Conservation (phyloP, 2,113 vertebrate genomes). For the Peromyscus californicus region DNA sequence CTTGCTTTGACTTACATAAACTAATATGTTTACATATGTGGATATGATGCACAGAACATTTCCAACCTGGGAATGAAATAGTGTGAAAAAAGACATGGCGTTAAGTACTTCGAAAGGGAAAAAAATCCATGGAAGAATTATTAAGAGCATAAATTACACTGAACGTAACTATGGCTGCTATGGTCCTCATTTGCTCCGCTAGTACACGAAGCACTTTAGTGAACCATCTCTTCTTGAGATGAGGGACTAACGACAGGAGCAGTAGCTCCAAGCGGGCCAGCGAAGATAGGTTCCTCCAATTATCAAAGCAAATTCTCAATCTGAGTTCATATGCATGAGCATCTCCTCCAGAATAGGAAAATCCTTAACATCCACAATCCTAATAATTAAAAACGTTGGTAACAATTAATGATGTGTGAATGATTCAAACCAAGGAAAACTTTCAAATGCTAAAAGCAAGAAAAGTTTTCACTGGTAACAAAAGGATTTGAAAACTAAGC, state of each 20-base stretch:
- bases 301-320: constrained; percentile 28
- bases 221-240: background rate
- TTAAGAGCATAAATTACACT: constrained; percentile 58
- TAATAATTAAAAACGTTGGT: background rate
- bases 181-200: background rate
- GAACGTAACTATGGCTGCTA: background rate
- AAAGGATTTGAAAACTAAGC: constrained; percentile 3
- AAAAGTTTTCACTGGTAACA: constrained; percentile 1
- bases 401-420: background rate
- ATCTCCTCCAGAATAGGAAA: constrained; percentile 47
- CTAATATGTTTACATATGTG: background rate
- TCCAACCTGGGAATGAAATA: constrained; percentile 33
- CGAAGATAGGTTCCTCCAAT: constrained; percentile 50
- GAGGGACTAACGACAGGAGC: constrained; percentile 5
- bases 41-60: constrained; percentile 26
- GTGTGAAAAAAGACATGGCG: constrained; percentile 17
- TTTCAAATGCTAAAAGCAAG: background rate
- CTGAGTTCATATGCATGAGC: constrained; percentile 13
- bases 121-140: constrained; percentile 52
- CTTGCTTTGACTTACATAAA: constrained; percentile 47
- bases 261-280: constrained; percentile 26
- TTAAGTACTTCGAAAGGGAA: constrained; percentile 47
- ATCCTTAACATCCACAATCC: background rate
- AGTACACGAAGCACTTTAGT: background rate
- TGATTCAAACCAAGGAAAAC: constrained; percentile 21